A percentile compares a stretch with the other conserved stretches of the same genome.
phyloP scores from a whole-genome alignment of 2,888 invertebrate species.

The Lasius fuliginosus region DNA sequence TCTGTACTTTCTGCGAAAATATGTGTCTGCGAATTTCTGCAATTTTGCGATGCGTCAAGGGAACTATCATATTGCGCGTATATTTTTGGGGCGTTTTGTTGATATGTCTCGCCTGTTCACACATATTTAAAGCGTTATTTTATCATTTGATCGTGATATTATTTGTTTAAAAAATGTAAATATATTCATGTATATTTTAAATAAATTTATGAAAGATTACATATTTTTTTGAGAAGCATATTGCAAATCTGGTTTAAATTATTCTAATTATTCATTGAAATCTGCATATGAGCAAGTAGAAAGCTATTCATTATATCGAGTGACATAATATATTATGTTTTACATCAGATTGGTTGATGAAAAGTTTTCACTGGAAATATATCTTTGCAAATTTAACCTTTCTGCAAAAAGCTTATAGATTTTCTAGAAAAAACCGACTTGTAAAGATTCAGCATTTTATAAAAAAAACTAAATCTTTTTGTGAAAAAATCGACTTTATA shows the following conservation, averaged over 20 bases:
- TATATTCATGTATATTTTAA: not conserved
- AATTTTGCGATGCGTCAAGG: not conserved
- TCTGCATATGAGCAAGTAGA: not conserved
- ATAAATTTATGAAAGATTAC: not conserved
- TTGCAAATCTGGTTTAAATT: not conserved
- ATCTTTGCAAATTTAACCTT: not conserved
- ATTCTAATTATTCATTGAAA: constrained; percentile 12
- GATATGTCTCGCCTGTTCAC: not conserved
- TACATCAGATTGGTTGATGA: not conserved
- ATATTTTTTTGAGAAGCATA: constrained; percentile 5
- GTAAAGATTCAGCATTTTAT: not conserved
- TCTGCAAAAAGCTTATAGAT: not conserved
- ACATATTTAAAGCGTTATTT: not conserved
- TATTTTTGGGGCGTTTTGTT: not conserved
- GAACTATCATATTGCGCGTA: not conserved
- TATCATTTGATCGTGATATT: not conserved
- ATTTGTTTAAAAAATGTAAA: not conserved
- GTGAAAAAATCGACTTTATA: not conserved
- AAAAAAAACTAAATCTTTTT: not conserved
- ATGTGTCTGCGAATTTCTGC: not conserved
- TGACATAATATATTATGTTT: not conserved
- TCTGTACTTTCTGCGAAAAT: constrained; percentile 5
- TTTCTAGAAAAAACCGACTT: not conserved
- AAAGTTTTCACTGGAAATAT: not conserved
- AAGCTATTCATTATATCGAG: not conserved